These are phyloP conservation scores for Gorilla gorilla DNA, from an alignment of 2,113 vertebrate genomes.

Conservation along the genomic window DNA sequence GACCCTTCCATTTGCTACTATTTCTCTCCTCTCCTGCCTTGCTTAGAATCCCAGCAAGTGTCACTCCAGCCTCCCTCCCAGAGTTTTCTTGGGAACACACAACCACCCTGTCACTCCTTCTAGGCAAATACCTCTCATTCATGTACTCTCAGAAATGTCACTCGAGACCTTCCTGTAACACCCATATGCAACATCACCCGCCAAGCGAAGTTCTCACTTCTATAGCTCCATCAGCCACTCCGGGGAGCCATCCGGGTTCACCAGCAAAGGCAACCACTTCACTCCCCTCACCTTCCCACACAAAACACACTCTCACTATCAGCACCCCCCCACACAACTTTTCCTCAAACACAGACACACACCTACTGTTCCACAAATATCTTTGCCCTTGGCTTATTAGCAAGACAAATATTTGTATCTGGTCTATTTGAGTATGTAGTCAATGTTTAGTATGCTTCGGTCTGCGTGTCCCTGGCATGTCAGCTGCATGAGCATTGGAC, in stretches of 20 bases:
- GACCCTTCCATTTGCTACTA: background rate
- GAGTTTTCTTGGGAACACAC: background rate
- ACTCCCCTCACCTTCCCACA: background rate
- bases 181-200: background rate
- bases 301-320: background rate
- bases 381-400: background rate
- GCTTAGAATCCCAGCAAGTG: background rate
- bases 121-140: background rate
- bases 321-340: background rate
- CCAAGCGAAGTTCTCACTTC: background rate
- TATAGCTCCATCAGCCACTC: too few relatives aligned
- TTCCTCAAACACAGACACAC: background rate
- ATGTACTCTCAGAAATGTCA: background rate
- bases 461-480: background rate
- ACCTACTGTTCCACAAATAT: background rate
- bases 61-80: background rate
- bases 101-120: background rate
- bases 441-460: background rate
- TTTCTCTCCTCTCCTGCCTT: background rate
- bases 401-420: slow-evolving; percentile 41
- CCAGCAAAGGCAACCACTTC: background rate
- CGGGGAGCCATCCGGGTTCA: background rate
- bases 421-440: background rate
- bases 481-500: background rate
- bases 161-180: background rate